Evolutionary conservation across 2,888 invertebrate species (phyloP), one percentile per base, ranked within the genome.

Genomic region (Parnassius orleans): DNA sequence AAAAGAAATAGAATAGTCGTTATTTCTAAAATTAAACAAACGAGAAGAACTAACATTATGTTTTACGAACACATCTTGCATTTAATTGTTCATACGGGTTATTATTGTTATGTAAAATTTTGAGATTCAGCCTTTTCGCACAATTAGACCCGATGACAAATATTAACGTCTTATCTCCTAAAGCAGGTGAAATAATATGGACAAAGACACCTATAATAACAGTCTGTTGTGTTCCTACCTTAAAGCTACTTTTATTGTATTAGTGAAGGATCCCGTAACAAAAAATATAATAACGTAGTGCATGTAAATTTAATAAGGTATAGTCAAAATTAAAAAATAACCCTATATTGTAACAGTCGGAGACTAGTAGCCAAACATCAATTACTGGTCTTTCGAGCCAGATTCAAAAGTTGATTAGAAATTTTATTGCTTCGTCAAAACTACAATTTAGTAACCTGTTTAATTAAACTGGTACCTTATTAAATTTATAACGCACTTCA

Each of bases 191-290:
- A 70, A 68, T 71, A 67, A 70, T 68, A 65, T 68, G 60, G 33
- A 63, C 51, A 56, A 53, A 53, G 43, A 56, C 64, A 64, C 57
- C 57, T 64, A 62, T 15, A 24, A 59, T 65, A 68, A 68, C 66
- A 68, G 66, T 68, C 66, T 66, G 65, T 65, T 63, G 42, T 43
- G 53, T 66, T 58, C 74, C 74, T 77, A 74, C 78, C 81, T 80
- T 84, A 84, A 80, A 84, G 78, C 79, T 83, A 83, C 67, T 61
- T 72, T 72, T 71, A 68, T 79, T 69, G 65, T 66, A 65, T 19
- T 66, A 74, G 69, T 72, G 71, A 72, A 77, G 77, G 70, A 77
- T 80, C 79, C 78, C 76, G 75, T 80, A 79, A 74, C 75, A 68
- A 76, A 73, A 24, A 14, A 70, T 57, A 69, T 72, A 65, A 65